A percentile compares a stretch with the other conserved stretches of the same genome.
phyloP scores from a whole-genome alignment of 2,888 invertebrate genomes.

The Trichacis sp. region DNA sequence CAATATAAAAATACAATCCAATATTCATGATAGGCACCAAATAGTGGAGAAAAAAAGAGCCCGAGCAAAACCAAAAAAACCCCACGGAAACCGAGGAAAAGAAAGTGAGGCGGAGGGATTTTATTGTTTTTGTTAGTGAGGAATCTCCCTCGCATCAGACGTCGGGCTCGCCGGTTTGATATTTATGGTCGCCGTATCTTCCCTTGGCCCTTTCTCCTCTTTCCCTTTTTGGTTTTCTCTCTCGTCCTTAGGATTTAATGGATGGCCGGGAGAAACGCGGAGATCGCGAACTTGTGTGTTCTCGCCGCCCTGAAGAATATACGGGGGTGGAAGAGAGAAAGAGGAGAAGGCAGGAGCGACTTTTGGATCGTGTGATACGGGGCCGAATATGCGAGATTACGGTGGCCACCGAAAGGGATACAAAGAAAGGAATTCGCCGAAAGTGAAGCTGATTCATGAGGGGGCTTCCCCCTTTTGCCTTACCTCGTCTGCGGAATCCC shows the following conservation, averaged over 20 bases:
- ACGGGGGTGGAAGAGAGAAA: too few species aligned
- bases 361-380: constrained; percentile 8
- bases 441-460: constrained; percentile 32
- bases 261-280: constrained; percentile 62
- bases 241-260: constrained; percentile 59
- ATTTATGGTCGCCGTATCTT: constrained; percentile 67
- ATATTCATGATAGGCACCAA: too few species aligned
- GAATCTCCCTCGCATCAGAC: constrained; percentile 63
- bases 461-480: constrained; percentile 51
- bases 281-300: constrained; percentile 64
- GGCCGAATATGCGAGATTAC: constrained; percentile 8
- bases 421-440: constrained; percentile 52
- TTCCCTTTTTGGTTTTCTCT: constrained; percentile 30
- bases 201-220: constrained; percentile 51
- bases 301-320: too few species aligned
- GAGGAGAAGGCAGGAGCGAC: too few species aligned
- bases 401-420: constrained; percentile 48
- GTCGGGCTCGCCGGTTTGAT: constrained; percentile 61
- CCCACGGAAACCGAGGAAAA: too few species aligned
- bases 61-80: too few species aligned
- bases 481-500: constrained; percentile 97
- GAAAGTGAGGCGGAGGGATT: constrained; percentile 27
- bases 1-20: too few species aligned
- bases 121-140: constrained; percentile 59
- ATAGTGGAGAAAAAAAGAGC: too few species aligned